A percentile compares a stretch with the other conserved stretches of the same genome.
Conservation (phyloP, 2,113 vertebrate genomes). For the Pampusana beccarii region DNA sequence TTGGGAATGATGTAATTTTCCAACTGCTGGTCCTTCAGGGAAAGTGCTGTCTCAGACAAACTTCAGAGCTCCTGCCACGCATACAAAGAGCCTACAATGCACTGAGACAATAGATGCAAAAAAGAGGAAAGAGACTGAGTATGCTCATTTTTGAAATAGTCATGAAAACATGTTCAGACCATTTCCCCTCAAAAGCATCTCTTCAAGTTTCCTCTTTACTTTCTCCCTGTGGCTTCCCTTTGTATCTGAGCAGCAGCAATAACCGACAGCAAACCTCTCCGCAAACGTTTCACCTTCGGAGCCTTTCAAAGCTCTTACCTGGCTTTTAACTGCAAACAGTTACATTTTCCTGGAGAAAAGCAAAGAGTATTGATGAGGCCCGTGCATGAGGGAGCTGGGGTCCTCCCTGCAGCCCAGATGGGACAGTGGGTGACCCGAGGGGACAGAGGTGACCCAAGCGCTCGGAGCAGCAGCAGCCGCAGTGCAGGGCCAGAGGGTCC, state of each 20-base stretch:
- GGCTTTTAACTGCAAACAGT: not conserved
- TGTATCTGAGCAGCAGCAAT: not conserved
- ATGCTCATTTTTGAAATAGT: not conserved
- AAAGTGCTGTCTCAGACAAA: not conserved
- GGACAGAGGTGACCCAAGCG: too few relatives aligned
- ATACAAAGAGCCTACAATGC: fast-evolving
- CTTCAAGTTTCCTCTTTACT: not conserved
- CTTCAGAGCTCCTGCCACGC: not conserved
- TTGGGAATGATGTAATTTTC: not conserved
- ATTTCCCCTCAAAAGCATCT: not conserved
- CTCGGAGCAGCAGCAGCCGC: too few relatives aligned
- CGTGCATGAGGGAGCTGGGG: fast-evolving
- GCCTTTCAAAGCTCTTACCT: not conserved
- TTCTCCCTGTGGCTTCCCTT: not conserved
- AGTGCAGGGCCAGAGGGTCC: too few relatives aligned
- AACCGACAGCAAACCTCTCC: not conserved
- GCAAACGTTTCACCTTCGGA: not conserved
- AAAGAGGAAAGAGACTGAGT: not conserved
- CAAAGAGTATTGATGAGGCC: not conserved
- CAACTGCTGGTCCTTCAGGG: not conserved
- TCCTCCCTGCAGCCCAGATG: not conserved
- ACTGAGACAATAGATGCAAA: too few relatives aligned
- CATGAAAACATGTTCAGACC: not conserved
- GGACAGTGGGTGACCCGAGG: too few relatives aligned
- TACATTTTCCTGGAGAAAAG: not conserved